phyloP scores from a whole-genome alignment of 2,113 vertebrate genomes.

The Chaetops frenatus region DNA sequence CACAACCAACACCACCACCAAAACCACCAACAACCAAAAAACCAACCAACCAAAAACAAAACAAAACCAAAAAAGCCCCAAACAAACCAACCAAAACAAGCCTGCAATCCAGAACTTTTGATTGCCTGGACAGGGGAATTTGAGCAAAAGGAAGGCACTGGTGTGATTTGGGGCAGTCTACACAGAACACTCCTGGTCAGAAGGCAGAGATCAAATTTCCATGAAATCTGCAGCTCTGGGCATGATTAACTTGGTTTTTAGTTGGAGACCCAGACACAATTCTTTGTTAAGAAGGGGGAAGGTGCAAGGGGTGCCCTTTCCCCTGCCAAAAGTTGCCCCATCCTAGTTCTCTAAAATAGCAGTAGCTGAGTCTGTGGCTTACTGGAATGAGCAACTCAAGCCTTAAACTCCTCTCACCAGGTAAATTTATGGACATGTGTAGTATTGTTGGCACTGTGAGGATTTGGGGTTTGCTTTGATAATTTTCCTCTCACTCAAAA shows the following conservation, averaged over 20 bases:
- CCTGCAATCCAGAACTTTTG: background rate
- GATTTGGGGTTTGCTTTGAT: background rate
- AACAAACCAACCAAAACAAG: background rate
- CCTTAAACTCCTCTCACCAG: background rate
- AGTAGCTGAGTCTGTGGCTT: background rate
- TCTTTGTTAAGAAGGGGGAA: background rate
- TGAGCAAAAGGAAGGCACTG: background rate
- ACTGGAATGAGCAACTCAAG: background rate
- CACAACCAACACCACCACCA: too few relatives aligned
- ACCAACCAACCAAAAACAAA: too few relatives aligned
- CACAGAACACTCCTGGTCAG: background rate
- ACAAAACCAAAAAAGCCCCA: too few relatives aligned
- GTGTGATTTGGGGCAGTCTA: accelerated
- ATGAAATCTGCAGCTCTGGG: background rate
- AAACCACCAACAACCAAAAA: too few relatives aligned
- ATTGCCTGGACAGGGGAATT: background rate
- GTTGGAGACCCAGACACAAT: background rate
- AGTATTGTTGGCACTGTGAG: background rate
- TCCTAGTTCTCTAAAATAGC: background rate
- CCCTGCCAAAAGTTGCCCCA: background rate
- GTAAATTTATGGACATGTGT: background rate
- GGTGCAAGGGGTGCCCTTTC: background rate
- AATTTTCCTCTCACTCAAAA: background rate
- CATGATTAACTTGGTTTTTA: background rate
- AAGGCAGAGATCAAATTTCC: background rate